A percentile compares a stretch with the other conserved stretches of the same genome.
Evolutionary conservation across 2,888 invertebrate species (phyloP).

Genomic region (Cremastinae sp.): DNA sequence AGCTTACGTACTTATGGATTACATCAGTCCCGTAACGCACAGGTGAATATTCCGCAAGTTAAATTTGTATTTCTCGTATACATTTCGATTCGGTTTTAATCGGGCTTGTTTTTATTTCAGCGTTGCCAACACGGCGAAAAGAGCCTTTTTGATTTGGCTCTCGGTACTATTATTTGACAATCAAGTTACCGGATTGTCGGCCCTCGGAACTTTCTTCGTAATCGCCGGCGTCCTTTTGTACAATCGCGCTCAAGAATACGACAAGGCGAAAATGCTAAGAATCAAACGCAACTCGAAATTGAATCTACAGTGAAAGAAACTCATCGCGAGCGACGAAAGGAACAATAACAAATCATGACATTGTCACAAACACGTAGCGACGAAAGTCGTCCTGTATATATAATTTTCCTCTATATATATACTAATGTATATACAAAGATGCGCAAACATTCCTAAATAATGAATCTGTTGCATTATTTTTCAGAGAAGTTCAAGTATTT

Average conservation of each 20-base stretch:
- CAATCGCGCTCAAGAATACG: slow-evolving; percentile 86
- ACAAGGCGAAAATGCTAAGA: slow-evolving; percentile 77
- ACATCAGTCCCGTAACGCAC: slow-evolving; percentile 90
- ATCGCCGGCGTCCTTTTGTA: slow-evolving; percentile 88
- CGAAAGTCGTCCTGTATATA: too few species aligned
- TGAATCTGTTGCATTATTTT: too few species aligned
- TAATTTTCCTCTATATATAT: too few species aligned
- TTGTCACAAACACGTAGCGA: too few species aligned
- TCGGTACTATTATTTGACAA: slow-evolving; percentile 89
- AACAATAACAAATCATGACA: too few species aligned
- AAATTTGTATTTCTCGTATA: too few species aligned
- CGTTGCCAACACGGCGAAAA: slow-evolving; percentile 90
- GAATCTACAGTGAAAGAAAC: slow-evolving; percentile 74
- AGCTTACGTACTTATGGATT: slow-evolving; percentile 90
- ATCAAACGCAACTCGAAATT: slow-evolving; percentile 73
- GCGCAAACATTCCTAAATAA: too few species aligned
- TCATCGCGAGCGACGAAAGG: too few species aligned
- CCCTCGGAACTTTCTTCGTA: slow-evolving; percentile 87
- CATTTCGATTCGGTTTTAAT: background rate
- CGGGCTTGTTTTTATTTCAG: slow-evolving; percentile 79
- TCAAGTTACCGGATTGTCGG: slow-evolving; percentile 87
- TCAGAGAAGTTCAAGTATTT: too few species aligned
- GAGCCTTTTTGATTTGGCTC: slow-evolving; percentile 89
- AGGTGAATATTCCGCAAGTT: slow-evolving; percentile 80
- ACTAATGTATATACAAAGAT: too few species aligned